Base-by-base conservation (phyloP, 2,888 invertebrate genomes). In the Polydrusus pterygomalis region DNA sequence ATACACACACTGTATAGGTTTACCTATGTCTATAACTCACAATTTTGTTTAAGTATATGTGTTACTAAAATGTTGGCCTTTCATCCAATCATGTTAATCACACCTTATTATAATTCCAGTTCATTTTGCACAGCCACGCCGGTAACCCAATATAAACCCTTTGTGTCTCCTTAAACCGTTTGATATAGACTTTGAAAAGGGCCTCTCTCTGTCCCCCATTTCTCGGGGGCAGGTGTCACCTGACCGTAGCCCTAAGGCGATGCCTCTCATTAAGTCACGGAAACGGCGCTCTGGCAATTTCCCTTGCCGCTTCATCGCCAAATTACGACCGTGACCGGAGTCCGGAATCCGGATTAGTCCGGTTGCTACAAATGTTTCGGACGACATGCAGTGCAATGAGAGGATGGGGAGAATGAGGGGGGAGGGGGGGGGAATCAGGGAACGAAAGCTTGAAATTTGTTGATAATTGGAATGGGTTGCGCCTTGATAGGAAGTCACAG, bases 221-320 rank as follows among this genome's bases (percentile, higher is more conserved):
- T 38, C 69, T 56, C 70, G 62, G 60, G 60, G 77, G 69, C 80
- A 79, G 80, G 80, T 78, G 75, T 75, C 78, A 79, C 70, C 77
- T 80, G 67, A 63, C 63, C 58, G 47, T 17, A 40, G 82, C 82
- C 85, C 85, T 83, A 83, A 85, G 85, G 85, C 85, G 82, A 82
- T 84, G 75, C 65, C 82, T 80, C 85, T 87, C 87, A 88, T 88
- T 87, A 87, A 88, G 87, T 87, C 86, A 84, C 88, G 88, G 88
- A 88, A 88, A 85, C 87, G 86, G 86, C 86, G 86, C 86, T 85
- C 83, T 87, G 85, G 87, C 87, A 88, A 88, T 88, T 88, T 88
- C 87, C 88, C 87, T 83, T 86, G 85, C 81, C 85, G 84, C 83
- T 84, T 81, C 85, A 84, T 84, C 86, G 85, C 86, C 85, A 86